phyloP scores from a whole-genome alignment of 2,113 vertebrate genomes.

The Platysternon megacephalum region DNA sequence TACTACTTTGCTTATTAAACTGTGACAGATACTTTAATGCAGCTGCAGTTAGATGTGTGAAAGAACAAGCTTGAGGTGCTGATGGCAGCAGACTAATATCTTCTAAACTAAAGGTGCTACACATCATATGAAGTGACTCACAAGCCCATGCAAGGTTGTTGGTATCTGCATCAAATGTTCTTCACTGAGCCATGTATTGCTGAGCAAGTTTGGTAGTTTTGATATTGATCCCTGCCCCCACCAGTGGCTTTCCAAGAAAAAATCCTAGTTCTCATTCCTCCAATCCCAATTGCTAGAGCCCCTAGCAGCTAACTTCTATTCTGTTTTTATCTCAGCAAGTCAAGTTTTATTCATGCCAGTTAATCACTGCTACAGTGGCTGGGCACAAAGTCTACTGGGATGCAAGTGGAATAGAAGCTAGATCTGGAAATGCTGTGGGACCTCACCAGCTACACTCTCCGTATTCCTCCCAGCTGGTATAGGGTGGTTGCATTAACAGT shows the following conservation, averaged over 20 bases:
- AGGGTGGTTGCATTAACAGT: neutral
- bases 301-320: neutral
- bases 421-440: neutral
- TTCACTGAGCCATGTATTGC: neutral
- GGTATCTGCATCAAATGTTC: neutral
- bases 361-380: neutral
- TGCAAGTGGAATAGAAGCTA: neutral
- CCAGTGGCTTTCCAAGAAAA: neutral
- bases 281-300: neutral
- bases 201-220: neutral
- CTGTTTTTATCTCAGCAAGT: neutral
- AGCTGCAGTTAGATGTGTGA: neutral
- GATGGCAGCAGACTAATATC: neutral
- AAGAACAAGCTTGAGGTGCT: neutral
- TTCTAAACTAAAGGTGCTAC: neutral
- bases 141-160: neutral
- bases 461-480: rapidly evolving
- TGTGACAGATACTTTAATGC: neutral
- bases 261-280: neutral
- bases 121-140: neutral
- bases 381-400: neutral
- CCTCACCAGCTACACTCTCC: neutral
- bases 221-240: neutral
- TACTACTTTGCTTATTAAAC: neutral
- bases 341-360: neutral